A percentile compares a stretch with the other conserved stretches of the same genome.
phyloP scores from a whole-genome alignment of 2,797 vertebrate genomes.

The Enteromius mattozi region DNA sequence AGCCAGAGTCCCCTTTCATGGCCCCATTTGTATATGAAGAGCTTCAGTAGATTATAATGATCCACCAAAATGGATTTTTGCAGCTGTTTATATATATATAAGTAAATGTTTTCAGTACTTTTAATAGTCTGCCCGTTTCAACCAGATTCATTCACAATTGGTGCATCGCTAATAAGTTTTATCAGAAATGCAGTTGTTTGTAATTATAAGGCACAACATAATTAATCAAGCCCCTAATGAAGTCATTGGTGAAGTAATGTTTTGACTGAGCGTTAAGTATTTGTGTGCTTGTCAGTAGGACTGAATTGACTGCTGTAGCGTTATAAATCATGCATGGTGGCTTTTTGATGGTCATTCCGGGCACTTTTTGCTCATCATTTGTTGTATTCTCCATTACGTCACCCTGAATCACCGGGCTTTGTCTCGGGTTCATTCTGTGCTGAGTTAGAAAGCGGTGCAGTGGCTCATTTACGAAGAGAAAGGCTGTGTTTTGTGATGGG shows the following conservation, averaged over 20 bases:
- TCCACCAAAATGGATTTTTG: background rate
- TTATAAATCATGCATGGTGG: background rate
- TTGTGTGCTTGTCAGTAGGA: background rate
- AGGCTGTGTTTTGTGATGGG: conserved; percentile 35
- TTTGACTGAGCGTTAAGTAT: background rate
- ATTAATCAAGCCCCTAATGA: background rate
- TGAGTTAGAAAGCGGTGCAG: background rate
- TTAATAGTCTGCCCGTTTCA: too few species aligned
- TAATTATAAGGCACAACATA: background rate
- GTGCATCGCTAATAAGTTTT: background rate
- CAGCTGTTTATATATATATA: too few species aligned
- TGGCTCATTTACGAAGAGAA: conserved; percentile 6
- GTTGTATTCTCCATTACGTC: conserved; percentile 3
- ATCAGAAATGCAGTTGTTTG: conserved; percentile 3
- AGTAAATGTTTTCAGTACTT: too few species aligned
- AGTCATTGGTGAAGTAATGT: background rate
- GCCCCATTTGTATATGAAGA: background rate
- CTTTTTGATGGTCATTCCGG: conserved; percentile 2
- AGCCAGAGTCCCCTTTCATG: background rate
- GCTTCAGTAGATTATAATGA: background rate
- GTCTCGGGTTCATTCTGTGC: conserved; percentile 15
- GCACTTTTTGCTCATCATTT: conserved; percentile 8
- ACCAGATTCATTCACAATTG: background rate
- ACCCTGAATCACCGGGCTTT: conserved; percentile 33
- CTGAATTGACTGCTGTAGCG: background rate